These are phyloP conservation scores for Falco concolor DNA, from an alignment of 2,797 vertebrate species.

Conservation along the genomic window DNA sequence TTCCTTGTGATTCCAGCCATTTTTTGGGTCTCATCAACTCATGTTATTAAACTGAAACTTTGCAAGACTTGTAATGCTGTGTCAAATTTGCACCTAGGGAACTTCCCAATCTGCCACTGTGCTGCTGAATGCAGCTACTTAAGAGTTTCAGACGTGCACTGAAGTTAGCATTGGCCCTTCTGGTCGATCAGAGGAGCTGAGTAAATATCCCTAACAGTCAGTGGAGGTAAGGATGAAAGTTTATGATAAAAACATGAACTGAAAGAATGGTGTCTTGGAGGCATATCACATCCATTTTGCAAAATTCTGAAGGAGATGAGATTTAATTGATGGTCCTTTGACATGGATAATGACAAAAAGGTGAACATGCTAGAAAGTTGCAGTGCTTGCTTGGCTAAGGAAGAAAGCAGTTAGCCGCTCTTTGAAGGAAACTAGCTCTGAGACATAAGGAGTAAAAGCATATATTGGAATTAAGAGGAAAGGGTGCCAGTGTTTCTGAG, in stretches of 20 bases:
- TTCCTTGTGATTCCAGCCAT: background rate
- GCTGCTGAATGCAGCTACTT: background rate
- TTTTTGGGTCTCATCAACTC: background rate
- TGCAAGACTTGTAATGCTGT: background rate
- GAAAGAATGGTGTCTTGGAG: background rate
- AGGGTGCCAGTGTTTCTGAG: background rate
- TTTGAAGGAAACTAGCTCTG: background rate
- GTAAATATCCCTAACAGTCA: background rate
- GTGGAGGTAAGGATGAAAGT: background rate
- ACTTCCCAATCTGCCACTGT: background rate
- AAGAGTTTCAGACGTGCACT: background rate
- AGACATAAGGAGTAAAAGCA: background rate
- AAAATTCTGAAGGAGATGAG: background rate
- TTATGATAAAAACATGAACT: background rate
- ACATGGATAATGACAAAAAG: background rate
- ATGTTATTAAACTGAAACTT: background rate
- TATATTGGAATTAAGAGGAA: background rate
- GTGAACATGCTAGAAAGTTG: background rate
- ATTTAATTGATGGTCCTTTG: background rate
- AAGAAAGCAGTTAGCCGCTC: background rate
- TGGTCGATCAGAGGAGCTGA: background rate
- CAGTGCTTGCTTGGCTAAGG: background rate
- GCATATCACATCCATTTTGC: background rate
- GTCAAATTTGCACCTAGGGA: background rate
- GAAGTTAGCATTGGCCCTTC: background rate